phyloP scores from a whole-genome alignment of 2,113 vertebrate genomes.

The Syngnathus scovelli region DNA sequence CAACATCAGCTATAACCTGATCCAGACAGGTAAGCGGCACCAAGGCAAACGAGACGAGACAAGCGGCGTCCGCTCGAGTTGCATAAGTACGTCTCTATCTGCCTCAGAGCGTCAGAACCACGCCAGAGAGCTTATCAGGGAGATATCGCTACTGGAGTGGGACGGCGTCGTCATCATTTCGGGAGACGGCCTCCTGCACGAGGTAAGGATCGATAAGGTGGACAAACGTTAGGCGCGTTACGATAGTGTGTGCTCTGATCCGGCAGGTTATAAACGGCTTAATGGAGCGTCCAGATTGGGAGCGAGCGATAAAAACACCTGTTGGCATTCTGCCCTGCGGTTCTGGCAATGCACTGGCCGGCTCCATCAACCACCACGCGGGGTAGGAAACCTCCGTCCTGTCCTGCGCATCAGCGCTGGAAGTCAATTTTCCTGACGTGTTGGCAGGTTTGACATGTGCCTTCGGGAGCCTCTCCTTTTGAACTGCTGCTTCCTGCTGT shows the following conservation, averaged over 20 bases:
- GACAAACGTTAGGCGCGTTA: background rate
- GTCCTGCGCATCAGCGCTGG: no score
- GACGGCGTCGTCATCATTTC: conserved; percentile 83
- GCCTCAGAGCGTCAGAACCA: conserved; percentile 81
- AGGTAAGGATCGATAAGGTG: conserved; percentile 63
- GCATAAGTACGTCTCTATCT: background rate
- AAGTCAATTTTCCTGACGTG: background rate
- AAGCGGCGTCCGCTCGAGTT: background rate
- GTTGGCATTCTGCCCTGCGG: conserved; percentile 86
- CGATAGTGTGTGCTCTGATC: background rate
- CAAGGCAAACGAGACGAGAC: background rate
- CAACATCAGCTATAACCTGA: conserved; percentile 87
- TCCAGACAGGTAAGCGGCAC: conserved; percentile 77
- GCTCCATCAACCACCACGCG: conserved; percentile 80
- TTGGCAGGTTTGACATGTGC: conserved; percentile 78
- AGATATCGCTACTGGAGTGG: conserved; percentile 79
- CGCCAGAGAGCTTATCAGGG: conserved; percentile 81
- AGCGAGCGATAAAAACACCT: conserved; percentile 84
- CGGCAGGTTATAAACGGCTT: conserved; percentile 84
- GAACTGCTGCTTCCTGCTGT: conserved; percentile 85
- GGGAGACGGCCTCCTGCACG: conserved; percentile 83
- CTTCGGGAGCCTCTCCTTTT: conserved; percentile 83
- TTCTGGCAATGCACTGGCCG: conserved; percentile 86
- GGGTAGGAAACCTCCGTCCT: conserved; percentile 66
- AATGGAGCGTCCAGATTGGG: conserved; percentile 83